Conservation (phyloP, 1,140 invertebrate genomes). For the Pseudomyrmex pallidus region DNA sequence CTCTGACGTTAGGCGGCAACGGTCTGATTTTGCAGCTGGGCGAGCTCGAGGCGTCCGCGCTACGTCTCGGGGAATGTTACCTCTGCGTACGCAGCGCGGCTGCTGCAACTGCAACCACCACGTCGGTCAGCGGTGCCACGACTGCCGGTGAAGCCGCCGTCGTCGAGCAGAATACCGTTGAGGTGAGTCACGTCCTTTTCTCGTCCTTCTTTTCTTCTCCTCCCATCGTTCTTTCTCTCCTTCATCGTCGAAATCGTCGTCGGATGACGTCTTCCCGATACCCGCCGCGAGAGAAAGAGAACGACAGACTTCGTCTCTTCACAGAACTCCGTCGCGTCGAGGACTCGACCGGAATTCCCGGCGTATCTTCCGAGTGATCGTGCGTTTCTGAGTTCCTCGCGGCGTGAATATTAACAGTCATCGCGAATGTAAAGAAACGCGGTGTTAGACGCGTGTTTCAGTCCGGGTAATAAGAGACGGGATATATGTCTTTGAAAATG, state of each 20-base stretch:
- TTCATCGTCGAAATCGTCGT: conserved; percentile 16
- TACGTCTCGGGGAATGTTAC: conserved; percentile 85
- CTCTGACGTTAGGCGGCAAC: conserved; percentile 82
- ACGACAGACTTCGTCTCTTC: conserved; percentile 1
- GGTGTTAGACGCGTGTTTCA: conserved; percentile 41
- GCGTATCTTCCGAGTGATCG: conserved; percentile 49
- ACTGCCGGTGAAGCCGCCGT: conserved; percentile 75
- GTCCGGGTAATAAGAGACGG: conserved; percentile 24
- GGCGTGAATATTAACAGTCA: conserved; percentile 48
- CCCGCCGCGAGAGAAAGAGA: conserved; percentile 26
- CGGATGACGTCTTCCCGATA: conserved; percentile 9
- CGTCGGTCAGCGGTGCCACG: conserved; percentile 68
- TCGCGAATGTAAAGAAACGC: conserved; percentile 11
- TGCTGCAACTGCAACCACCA: conserved; percentile 74
- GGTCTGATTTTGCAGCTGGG: conserved; percentile 84
- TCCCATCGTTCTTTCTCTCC: neutral
- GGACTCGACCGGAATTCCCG: conserved; percentile 49
- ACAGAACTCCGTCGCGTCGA: neutral
- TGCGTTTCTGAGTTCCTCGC: conserved; percentile 26
- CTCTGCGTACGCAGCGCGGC: conserved; percentile 84
- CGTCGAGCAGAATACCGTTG: conserved; percentile 82
- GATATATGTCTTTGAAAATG: conserved; percentile 24
- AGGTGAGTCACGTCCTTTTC: conserved; percentile 78
- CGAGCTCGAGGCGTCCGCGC: conserved; percentile 83
- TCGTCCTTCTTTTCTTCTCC: conserved; percentile 14